These are phyloP conservation scores for Thamnophis sirtalis DNA, from an alignment of 2,113 vertebrate species.

Conservation along the genomic window DNA sequence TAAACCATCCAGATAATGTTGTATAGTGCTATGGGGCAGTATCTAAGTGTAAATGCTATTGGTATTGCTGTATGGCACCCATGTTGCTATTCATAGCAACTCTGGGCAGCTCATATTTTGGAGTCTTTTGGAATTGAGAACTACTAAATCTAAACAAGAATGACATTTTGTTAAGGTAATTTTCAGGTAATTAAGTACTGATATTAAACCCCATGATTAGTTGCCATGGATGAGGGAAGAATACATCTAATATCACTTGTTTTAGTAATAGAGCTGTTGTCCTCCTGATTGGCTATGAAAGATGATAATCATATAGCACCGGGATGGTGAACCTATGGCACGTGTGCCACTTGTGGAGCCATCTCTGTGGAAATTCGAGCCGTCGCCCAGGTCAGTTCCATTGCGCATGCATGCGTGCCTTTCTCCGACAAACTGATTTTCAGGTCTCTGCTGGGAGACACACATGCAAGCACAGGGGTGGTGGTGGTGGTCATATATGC, in stretches of 20 bases:
- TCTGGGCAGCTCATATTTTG: background rate
- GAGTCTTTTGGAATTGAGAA: background rate
- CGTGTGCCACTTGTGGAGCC: too few relatives aligned
- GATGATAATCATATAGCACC: background rate
- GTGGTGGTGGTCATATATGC: too few relatives aligned
- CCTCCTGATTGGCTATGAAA: background rate
- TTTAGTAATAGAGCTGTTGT: background rate
- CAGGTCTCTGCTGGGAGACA: too few relatives aligned
- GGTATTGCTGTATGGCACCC: too few relatives aligned
- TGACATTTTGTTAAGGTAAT: background rate
- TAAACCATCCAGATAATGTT: background rate
- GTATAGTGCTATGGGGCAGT: background rate
- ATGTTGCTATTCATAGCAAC: too few relatives aligned
- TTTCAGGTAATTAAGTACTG: background rate
- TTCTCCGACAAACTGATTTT: too few relatives aligned
- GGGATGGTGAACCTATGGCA: too few relatives aligned
- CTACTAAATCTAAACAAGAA: background rate
- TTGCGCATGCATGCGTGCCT: too few relatives aligned
- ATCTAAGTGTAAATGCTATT: too few relatives aligned
- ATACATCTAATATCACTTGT: background rate
- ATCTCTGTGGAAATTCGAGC: too few relatives aligned
- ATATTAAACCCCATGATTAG: background rate
- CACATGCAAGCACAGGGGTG: too few relatives aligned
- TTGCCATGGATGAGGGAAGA: background rate
- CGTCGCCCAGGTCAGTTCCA: too few relatives aligned